Base-by-base conservation (phyloP, 2,113 vertebrate genomes). In the Noturus placidus region DNA sequence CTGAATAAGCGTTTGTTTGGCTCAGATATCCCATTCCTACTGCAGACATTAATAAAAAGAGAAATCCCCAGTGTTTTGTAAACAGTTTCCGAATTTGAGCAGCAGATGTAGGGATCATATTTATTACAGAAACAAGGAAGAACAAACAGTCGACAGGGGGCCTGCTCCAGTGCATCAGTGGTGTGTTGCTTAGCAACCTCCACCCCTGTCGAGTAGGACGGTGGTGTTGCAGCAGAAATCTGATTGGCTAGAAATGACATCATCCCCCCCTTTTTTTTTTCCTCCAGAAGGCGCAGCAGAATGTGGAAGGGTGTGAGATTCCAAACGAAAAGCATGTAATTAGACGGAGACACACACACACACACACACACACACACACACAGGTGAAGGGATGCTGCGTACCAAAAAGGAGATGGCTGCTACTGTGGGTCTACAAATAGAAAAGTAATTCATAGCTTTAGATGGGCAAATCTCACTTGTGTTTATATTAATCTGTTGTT, bases 171-270 rank as follows among this genome's bases (percentile, higher is more conserved):
- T 91, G 90, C 91, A 90, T 93, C 90, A 92, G 93, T 91, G 92
- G 90, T 87, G 80, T 93, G 95, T 96, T 95, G 92, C 95, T 91
- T 92, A 91, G 95, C 92, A 94, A 95, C 95, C 80, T 0, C 4
- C 87, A 74, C 78, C 86, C 72, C 54, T 88, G 91, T 90, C 89
- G 50, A 90, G 90, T 92, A 95, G 93, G 93, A 93, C 92, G 87
- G 92, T 91, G 74, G 90, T 93, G 91, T 94, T 95, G 94, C 93
- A 93, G 95, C 91, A 87, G 90, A 92, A 93, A 93, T 93, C 91
- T 93, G 94, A 96, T 95, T 96, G 95, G 95, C 89, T 92, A 88
- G 91, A 92, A 90, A 94, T 96, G 93, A 96, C 95, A 95, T 96
- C 95, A 95, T 94, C 88, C 89, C 83, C 94, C 88, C 89, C 83